Evolutionary conservation across 2,888 invertebrate genomes (phyloP).

Genomic region (Druceiella hillmani): DNA sequence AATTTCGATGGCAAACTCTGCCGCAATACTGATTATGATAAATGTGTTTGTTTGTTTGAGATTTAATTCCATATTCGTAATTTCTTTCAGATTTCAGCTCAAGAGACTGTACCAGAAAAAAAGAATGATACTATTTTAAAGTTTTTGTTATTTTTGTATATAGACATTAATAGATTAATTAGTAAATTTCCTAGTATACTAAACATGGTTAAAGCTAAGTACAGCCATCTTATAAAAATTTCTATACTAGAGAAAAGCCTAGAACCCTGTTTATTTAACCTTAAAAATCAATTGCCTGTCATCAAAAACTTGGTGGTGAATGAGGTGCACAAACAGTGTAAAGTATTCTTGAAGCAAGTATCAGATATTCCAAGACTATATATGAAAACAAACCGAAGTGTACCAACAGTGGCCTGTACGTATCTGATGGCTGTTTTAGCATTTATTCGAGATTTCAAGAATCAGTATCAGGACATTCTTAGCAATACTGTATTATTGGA

Average conservation of each 20-base stretch:
- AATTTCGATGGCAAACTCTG: too few relatives aligned
- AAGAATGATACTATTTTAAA: too few relatives aligned
- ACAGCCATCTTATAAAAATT: constrained; percentile 18
- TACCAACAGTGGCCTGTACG: constrained; percentile 72
- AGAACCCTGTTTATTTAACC: constrained; percentile 10
- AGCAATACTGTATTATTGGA: constrained; percentile 35
- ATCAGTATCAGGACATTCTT: constrained; percentile 38
- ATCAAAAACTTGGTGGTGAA: constrained; percentile 35
- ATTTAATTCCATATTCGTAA: too few relatives aligned
- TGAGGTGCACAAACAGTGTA: constrained; percentile 40
- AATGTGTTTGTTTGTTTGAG: too few relatives aligned
- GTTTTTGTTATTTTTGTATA: constrained; percentile 36
- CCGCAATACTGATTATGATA: too few relatives aligned
- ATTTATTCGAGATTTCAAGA: constrained; percentile 55
- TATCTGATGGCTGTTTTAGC: constrained; percentile 68
- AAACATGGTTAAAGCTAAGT: constrained; percentile 26
- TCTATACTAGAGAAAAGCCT: constrained; percentile 17
- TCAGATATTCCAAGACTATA: constrained; percentile 91
- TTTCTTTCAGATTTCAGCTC: too few relatives aligned
- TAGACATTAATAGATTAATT: constrained; percentile 34
- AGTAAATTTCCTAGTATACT: constrained; percentile 29
- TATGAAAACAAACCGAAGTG: constrained; percentile 84
- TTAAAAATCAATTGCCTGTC: constrained; percentile 24
- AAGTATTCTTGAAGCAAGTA: constrained; percentile 69
- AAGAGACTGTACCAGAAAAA: too few relatives aligned